These are phyloP conservation scores for Spinus pinus DNA, from an alignment of 2,797 vertebrate genomes.

Conservation along the genomic window DNA sequence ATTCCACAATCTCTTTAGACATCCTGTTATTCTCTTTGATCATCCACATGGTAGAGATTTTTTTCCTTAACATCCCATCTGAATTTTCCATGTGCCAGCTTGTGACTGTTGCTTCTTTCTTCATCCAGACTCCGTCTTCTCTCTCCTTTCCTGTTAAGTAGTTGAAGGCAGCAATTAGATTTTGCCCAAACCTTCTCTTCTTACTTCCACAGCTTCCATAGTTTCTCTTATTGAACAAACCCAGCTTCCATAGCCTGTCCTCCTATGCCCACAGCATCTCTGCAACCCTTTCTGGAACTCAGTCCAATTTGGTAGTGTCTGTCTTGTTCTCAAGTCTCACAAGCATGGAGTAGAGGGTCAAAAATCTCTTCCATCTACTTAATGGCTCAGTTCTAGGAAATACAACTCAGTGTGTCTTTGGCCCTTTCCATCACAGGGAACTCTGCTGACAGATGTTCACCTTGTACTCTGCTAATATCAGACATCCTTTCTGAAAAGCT, in stretches of 20 bases:
- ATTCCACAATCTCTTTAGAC: not conserved
- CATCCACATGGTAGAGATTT: accelerated
- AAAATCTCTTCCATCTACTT: not conserved
- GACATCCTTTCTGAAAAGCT: not conserved
- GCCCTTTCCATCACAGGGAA: accelerated
- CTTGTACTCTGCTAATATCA: not conserved
- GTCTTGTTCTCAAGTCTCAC: not conserved
- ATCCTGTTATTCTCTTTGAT: not conserved
- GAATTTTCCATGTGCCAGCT: not conserved
- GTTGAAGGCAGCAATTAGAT: not conserved
- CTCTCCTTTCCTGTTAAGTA: not conserved
- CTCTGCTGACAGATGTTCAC: not conserved
- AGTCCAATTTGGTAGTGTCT: not conserved
- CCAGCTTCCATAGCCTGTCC: not conserved
- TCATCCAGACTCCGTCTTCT: not conserved
- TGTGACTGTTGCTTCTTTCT: not conserved
- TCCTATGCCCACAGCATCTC: not conserved
- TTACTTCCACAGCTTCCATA: too few species aligned
- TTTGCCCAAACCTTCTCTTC: not conserved
- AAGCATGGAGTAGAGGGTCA: not conserved
- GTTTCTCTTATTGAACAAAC: not conserved
- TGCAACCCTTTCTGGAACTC: not conserved
- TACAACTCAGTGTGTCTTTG: not conserved
- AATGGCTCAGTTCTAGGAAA: not conserved
- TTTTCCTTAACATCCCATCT: not conserved